Conservation (phyloP, 2,113 vertebrate species). For the Ibidorhyncha struthersii region DNA sequence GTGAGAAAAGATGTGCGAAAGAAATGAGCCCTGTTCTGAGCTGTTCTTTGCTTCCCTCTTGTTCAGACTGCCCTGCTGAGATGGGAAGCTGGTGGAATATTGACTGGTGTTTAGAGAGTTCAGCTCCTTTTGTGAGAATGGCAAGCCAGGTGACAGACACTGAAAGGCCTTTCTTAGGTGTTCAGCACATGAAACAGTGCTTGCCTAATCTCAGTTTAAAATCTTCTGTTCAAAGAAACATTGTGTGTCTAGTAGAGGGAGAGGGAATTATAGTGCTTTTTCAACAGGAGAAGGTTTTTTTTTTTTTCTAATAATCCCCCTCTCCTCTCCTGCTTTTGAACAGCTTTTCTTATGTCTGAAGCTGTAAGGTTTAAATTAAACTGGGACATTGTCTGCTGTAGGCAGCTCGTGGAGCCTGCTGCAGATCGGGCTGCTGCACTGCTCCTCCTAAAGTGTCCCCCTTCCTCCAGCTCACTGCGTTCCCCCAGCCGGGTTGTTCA, state of each 20-base stretch:
- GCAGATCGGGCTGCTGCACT: background rate
- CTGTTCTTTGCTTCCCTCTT: background rate
- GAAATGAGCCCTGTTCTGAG: background rate
- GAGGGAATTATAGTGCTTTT: conserved; percentile 40
- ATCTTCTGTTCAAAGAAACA: conserved; percentile 39
- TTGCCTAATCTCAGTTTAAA: conserved; percentile 30
- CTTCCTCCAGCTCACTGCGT: background rate
- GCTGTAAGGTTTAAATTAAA: conserved; percentile 39
- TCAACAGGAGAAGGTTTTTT: background rate
- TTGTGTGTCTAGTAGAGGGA: background rate
- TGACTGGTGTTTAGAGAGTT: background rate
- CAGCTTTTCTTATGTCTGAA: conserved; percentile 8
- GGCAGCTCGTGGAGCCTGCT: background rate
- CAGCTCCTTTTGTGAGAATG: conserved; percentile 5
- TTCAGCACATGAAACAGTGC: background rate
- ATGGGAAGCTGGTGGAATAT: background rate
- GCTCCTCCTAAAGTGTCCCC: background rate
- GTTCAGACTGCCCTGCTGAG: conserved; percentile 6
- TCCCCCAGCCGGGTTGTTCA: background rate
- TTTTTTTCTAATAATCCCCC: conserved; percentile 10
- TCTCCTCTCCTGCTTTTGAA: background rate
- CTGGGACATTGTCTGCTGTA: background rate
- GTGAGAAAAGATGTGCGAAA: background rate
- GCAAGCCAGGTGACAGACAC: conserved; percentile 7
- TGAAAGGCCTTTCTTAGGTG: conserved; percentile 44